Conservation (phyloP, 2,113 vertebrate genomes). For the Rhineura floridana region DNA sequence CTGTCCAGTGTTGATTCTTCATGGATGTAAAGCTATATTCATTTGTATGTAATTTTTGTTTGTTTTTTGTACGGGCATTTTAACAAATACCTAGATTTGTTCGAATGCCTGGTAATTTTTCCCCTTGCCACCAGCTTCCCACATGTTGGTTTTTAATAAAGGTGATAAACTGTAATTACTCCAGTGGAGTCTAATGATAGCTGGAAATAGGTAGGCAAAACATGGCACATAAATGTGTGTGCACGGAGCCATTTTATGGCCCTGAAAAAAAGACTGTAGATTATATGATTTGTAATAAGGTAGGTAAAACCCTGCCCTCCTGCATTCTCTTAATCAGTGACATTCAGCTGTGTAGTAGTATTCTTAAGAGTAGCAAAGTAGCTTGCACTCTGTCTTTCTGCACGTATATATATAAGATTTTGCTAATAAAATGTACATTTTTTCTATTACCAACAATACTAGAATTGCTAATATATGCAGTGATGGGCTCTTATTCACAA, state of each 20-base stretch:
- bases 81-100: not conserved
- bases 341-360: not conserved
- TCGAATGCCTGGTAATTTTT: not conserved
- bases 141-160: conserved; percentile 20
- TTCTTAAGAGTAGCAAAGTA: not conserved
- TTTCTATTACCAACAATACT: not conserved
- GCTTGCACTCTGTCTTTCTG: not conserved
- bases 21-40: conserved; percentile 2
- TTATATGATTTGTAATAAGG: conserved; percentile 21
- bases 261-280: not conserved
- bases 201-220: conserved; percentile 21
- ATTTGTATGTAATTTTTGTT: not conserved
- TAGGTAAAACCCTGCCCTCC: conserved; percentile 6
- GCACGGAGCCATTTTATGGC: conserved; percentile 20
- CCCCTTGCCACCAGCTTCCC: not conserved
- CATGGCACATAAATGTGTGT: not conserved
- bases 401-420: not conserved
- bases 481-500: not conserved
- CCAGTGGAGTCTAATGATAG: not conserved
- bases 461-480: not conserved
- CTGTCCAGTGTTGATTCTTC: not conserved
- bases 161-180: conserved; percentile 35
- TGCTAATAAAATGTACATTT: not conserved
- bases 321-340: not conserved
- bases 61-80: not conserved